phyloP scores from a whole-genome alignment of 53 echinoderm and acorn worm species.

The Actinopyga echinites region DNA sequence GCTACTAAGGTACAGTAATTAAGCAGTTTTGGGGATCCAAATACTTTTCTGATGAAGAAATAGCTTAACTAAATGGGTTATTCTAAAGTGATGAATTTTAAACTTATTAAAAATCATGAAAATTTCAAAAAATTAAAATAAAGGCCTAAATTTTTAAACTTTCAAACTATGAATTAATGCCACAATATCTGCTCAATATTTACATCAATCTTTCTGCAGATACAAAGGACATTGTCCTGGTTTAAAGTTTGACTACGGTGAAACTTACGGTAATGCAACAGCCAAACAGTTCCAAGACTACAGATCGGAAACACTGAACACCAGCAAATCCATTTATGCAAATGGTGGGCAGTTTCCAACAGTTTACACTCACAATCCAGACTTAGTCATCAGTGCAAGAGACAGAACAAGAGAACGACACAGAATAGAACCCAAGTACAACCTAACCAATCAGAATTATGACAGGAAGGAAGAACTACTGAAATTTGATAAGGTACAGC shows the following conservation, averaged over 20 bases:
- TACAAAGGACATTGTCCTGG: conserved; percentile 99
- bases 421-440: conserved; percentile 82
- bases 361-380: conserved; percentile 95
- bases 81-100: too few species aligned
- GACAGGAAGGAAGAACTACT: conserved; percentile 84
- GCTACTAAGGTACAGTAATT: too few species aligned
- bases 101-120: too few species aligned
- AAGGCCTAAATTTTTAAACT: too few species aligned
- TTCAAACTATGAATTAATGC: too few species aligned
- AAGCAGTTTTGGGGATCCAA: too few species aligned
- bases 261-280: conserved; percentile 91
- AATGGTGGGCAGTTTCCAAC: conserved; percentile 95
- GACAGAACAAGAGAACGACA: conserved; percentile 92
- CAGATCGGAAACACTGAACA: conserved; percentile 84
- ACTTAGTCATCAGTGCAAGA: conserved; percentile 88
- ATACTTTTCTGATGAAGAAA: too few species aligned
- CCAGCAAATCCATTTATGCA: conserved; percentile 84
- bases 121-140: too few species aligned
- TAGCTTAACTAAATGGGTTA: too few species aligned
- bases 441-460: conserved; percentile 84
- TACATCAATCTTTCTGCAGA: conserved; percentile 31
- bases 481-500: conserved; percentile 85
- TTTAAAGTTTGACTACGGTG: conserved; percentile 96
- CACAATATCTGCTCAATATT: not conserved
- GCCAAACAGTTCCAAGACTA: conserved; percentile 96